phyloP scores from a whole-genome alignment of 2,888 invertebrate species.

The Eupithecia insigniata region DNA sequence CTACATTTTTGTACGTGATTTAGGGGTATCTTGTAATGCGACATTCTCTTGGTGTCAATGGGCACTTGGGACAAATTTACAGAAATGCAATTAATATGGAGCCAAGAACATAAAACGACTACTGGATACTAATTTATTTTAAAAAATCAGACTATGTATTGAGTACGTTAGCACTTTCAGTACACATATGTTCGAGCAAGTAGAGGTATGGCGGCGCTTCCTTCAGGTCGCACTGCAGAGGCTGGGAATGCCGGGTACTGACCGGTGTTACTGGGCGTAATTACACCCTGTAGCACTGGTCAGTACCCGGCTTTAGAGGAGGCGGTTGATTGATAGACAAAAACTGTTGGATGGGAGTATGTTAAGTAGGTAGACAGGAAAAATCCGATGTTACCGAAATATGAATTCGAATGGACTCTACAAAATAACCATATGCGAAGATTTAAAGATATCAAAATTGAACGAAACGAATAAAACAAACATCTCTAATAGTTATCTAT shows the following conservation, averaged over 20 bases:
- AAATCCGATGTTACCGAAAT: too few species aligned
- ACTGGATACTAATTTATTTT: neutral
- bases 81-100: neutral
- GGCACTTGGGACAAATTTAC: constrained; percentile 2
- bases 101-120: neutral
- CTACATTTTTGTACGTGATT: constrained; percentile 27
- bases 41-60: neutral
- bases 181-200: neutral
- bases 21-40: constrained; percentile 11
- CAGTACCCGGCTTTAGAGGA: too few species aligned
- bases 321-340: too few species aligned
- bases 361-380: too few species aligned
- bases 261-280: too few species aligned
- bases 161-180: neutral
- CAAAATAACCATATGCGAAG: neutral
- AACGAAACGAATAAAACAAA: neutral
- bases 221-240: too few species aligned
- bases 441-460: neutral
- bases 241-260: too few species aligned
- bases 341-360: too few species aligned
- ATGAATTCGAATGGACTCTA: too few species aligned
- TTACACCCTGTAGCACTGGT: too few species aligned
- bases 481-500: neutral
- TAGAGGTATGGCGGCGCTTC: too few species aligned
- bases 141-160: neutral